These are phyloP conservation scores for Noctua comes DNA, from an alignment of 2,888 invertebrate genomes.

Conservation along the genomic window DNA sequence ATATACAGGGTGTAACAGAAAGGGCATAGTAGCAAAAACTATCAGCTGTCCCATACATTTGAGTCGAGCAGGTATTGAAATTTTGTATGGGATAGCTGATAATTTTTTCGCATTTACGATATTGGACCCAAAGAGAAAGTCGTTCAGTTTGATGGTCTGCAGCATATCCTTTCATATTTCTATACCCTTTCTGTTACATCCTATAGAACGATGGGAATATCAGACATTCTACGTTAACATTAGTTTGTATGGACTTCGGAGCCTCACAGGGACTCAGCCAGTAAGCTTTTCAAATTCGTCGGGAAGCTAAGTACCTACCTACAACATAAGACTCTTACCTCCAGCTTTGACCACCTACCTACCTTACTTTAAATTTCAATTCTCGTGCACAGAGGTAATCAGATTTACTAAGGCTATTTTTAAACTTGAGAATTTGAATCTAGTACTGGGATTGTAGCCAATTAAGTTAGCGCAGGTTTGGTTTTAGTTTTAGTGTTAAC, in stretches of 20 bases:
- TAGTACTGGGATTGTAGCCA: conserved; percentile 23
- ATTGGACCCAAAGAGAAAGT: too few relatives aligned
- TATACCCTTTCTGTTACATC: too few relatives aligned
- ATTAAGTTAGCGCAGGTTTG: conserved; percentile 23
- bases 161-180: too few relatives aligned
- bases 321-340: conserved; percentile 76
- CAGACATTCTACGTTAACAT: conserved; percentile 21
- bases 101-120: too few relatives aligned
- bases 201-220: background rate
- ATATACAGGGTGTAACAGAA: too few relatives aligned
- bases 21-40: too few relatives aligned
- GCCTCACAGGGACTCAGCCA: conserved; percentile 52
- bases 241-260: conserved; percentile 58
- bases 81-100: too few relatives aligned
- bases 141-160: too few relatives aligned
- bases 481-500: conserved; percentile 13
- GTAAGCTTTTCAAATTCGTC: conserved; percentile 74
- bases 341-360: conserved; percentile 70
- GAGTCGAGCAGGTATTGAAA: too few relatives aligned
- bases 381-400: conserved; percentile 68
- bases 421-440: conserved; percentile 38
- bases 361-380: conserved; percentile 73
- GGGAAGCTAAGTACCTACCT: conserved; percentile 69
- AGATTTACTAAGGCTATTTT: conserved; percentile 68
- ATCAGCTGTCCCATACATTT: too few relatives aligned